phyloP scores from a whole-genome alignment of 2,113 vertebrate species.

The Egretta garzetta region DNA sequence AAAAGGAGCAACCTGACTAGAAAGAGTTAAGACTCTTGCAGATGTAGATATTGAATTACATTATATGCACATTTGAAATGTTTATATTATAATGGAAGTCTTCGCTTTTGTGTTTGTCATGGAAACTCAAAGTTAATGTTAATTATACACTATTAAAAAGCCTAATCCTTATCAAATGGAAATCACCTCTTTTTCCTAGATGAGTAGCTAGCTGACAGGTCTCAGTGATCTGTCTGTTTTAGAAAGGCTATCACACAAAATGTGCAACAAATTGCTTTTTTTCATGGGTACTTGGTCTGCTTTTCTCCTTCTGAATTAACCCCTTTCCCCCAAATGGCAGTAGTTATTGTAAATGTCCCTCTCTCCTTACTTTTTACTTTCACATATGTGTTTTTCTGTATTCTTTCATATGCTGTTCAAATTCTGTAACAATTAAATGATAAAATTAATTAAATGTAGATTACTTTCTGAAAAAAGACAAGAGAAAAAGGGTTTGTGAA shows the following conservation, averaged over 20 bases:
- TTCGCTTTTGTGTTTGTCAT: constrained; percentile 17
- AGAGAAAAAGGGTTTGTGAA: background rate
- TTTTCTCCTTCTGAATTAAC: constrained; percentile 18
- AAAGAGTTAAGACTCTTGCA: background rate
- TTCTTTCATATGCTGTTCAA: constrained; percentile 14
- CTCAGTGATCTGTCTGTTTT: background rate
- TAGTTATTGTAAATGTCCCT: background rate
- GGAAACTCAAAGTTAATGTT: constrained; percentile 10
- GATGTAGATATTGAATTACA: background rate
- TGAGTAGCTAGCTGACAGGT: background rate
- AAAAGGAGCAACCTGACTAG: background rate
- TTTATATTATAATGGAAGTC: constrained; percentile 30
- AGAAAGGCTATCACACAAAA: background rate
- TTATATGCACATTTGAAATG: constrained; percentile 1
- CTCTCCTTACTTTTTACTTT: background rate
- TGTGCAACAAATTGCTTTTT: background rate
- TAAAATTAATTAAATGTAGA: constrained; percentile 67
- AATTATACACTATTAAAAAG: constrained; percentile 11
- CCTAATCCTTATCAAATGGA: constrained; percentile 45
- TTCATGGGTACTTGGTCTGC: background rate
- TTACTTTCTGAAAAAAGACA: constrained; percentile 35
- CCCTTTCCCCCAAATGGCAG: background rate
- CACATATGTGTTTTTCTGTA: background rate
- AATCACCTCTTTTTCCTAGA: background rate
- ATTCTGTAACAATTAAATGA: constrained; percentile 53